These are phyloP conservation scores for Griposia aprilina DNA, from an alignment of 2,888 invertebrate species.

Conservation along the genomic window DNA sequence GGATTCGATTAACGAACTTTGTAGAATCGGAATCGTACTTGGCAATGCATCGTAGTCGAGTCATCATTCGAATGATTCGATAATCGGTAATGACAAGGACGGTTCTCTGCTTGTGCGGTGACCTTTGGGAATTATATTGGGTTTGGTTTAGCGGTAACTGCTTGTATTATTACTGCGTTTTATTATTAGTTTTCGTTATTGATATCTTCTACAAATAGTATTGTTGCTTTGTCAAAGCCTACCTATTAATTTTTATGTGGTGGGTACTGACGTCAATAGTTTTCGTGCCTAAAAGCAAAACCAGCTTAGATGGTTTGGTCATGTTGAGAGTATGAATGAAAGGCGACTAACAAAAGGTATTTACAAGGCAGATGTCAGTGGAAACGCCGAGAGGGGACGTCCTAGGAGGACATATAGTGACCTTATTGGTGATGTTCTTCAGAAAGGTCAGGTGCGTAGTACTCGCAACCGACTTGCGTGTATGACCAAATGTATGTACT, in stretches of 20 bases:
- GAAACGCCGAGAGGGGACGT: too few species aligned
- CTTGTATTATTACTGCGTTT: constrained; percentile 60
- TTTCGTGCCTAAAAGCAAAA: not conserved
- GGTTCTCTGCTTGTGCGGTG: constrained; percentile 76
- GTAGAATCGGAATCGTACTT: constrained; percentile 75
- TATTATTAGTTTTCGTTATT: constrained; percentile 66
- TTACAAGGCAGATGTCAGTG: too few species aligned
- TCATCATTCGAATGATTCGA: constrained; percentile 84
- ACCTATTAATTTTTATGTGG: constrained; percentile 20
- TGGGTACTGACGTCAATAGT: not conserved
- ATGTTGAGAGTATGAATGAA: too few species aligned
- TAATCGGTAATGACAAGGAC: constrained; percentile 83
- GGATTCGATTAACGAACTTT: constrained; percentile 66
- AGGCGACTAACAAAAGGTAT: too few species aligned
- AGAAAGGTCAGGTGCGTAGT: too few species aligned
- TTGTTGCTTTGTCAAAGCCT: constrained; percentile 17
- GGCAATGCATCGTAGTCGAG: constrained; percentile 72
- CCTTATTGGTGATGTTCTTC: too few species aligned
- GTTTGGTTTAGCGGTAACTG: constrained; percentile 66
- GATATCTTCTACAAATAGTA: constrained; percentile 43
- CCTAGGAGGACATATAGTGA: too few species aligned
- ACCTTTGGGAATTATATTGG: constrained; percentile 77
- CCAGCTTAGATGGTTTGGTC: too few species aligned
- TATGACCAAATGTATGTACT: too few species aligned
- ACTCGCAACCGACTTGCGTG: too few species aligned